Evolutionary conservation across 2,888 invertebrate species (phyloP).

Genomic region (Lapara coniferarum): DNA sequence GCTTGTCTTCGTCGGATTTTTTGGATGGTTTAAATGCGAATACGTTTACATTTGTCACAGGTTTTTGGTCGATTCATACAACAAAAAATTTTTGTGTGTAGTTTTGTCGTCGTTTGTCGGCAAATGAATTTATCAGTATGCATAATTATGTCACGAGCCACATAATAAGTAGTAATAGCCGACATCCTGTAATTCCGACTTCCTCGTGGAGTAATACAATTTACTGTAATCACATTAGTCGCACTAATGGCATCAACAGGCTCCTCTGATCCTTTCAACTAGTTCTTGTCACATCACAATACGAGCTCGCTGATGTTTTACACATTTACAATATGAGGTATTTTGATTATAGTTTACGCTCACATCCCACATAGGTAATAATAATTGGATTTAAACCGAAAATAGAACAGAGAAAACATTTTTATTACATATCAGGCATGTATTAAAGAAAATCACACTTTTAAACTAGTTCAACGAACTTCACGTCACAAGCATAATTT

Average conservation of each 20-base stretch:
- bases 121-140: constrained; percentile 25
- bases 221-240: constrained; percentile 72
- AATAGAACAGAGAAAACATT: not conserved
- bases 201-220: constrained; percentile 68
- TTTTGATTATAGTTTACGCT: not conserved
- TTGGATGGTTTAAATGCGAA: constrained; percentile 48
- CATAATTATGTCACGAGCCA: constrained; percentile 31
- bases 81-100: not conserved
- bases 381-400: not conserved
- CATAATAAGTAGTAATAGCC: constrained; percentile 51
- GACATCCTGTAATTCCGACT: constrained; percentile 62
- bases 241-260: constrained; percentile 63
- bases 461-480: constrained; percentile 2
- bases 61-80: constrained; percentile 33
- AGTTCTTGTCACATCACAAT: constrained; percentile 30
- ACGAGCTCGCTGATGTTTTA: not conserved
- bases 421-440: not conserved
- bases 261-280: constrained; percentile 55
- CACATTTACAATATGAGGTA: constrained; percentile 10
- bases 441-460: not conserved
- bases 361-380: not conserved
- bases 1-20: constrained; percentile 59
- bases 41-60: constrained; percentile 41
- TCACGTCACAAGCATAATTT: not conserved
- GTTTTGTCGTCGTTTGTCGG: not conserved